Base-by-base conservation (phyloP, 2,113 vertebrate genomes). In the Glaucidium brasilianum region DNA sequence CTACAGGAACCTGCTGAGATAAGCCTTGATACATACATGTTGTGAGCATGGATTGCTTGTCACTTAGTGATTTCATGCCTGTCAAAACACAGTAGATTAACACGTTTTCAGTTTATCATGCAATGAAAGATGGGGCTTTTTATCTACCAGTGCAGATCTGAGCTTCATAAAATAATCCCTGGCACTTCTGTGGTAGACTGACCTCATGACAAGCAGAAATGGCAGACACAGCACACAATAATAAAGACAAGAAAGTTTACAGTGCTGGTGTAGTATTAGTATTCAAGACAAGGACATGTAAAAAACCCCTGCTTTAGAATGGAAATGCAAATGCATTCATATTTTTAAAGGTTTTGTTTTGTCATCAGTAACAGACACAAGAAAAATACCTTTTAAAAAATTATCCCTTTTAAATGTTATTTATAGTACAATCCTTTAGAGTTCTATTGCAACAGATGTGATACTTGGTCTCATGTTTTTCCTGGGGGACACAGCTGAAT, bases 11-110 rank as follows among this genome's bases (percentile, higher is more conserved):
- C 9, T 53, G 29, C 60, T 35, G 37, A 49, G 60, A 56, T 27
- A 82, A 82, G 10, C 3, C 9, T 60, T 29, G 78, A 35, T 9
- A 64, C 1, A 60, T 86, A 83, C 11, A 55, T 0, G 0, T 15
- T 73, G 43, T 60, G 29, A 55, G 21, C 32, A 39, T 4, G 9
- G 35, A 43, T 47, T 43, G 12, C n/a, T 53, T 63, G n/a, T 60
- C 72, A 66, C 29, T 55, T 69, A 50, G 21, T 35, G 60, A 94
- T 35, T 50, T 66, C 25, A 39, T 1, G 11, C 15, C n/a, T 59
- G 50, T 83, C 45, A 60, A 77, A 86, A 74, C 5, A 15, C 35
- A 47, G 22, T 10, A 35, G 9, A 71, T 49, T 62, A 88, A 62
- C 10, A 58, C 12, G 12, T 25, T 86, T 83, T 60, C 50, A 29